Base-by-base conservation (phyloP, 1,140 invertebrate species). In the Camponotus pennsylvanicus region DNA sequence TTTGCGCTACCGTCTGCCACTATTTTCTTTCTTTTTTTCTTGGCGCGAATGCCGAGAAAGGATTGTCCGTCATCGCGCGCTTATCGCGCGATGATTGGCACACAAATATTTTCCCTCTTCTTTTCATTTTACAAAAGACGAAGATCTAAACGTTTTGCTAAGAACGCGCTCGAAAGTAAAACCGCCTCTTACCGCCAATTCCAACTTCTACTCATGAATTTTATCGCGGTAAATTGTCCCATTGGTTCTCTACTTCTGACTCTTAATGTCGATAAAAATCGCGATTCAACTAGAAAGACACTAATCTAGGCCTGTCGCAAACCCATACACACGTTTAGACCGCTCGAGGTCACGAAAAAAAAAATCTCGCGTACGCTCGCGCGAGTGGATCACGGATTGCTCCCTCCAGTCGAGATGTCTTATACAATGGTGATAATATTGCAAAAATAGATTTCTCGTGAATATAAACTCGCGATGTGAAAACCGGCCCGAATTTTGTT, bases 371-470 rank as follows among this genome's bases (percentile, higher is more conserved):
- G 45, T 27, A 40, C 15, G 13, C 78, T 27, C 78, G 66, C 55
- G 79, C 55, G 67, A 75, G 57, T 83, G 69, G 79, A 83, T 66
- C 64, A 40, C 63, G 73, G 32, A 63, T 71, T 63, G 66, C 77
- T 63, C 63, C 40, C 61, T 73, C 40, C 69, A 69, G 66, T 84
- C 85, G 61, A 89, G 88, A 89, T 89, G 88, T 42, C 88, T 87
- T 57, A 73, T 87, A 84, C 85, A 87, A 90, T 90, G 89, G 77
- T 89, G 88, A 87, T 90, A 87, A 85, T 90, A 90, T 90, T 89
- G 89, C 88, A 90, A 90, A 89, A 89, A 90, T 90, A 90, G 80
- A 89, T 80, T 90, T 90, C 85, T 90, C 89, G 79, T 85, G 85
- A 78, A 78, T 75, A 86, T 84, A 78, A 82, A 78, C 71, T 89